phyloP scores from a whole-genome alignment of 2,888 invertebrate species.

The Phania funesta region DNA sequence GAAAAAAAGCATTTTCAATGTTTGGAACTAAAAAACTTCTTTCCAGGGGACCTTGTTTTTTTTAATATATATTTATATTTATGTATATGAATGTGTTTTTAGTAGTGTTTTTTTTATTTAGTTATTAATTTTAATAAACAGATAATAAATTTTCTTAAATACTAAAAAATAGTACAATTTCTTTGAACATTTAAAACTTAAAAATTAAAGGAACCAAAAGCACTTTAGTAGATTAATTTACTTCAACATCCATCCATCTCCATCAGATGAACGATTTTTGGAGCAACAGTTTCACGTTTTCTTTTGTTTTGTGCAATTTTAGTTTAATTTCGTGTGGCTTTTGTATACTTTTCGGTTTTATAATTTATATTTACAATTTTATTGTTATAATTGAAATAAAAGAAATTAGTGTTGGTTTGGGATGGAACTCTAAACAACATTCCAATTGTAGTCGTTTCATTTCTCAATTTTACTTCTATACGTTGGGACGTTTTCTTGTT shows the following conservation, averaged over 20 bases:
- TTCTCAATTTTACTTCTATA: conserved; percentile 15
- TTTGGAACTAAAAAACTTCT: conserved; percentile 32
- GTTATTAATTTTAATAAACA: conserved; percentile 5
- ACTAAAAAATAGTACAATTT: conserved; percentile 67
- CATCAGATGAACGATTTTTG: conserved; percentile 63
- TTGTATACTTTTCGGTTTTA: not conserved
- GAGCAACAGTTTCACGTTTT: conserved; percentile 76
- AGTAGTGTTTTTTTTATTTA: not conserved
- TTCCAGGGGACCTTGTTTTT: conserved; percentile 55
- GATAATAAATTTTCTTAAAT: conserved; percentile 55
- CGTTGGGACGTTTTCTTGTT: conserved; percentile 32
- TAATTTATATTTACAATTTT: conserved; percentile 51
- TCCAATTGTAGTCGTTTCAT: conserved; percentile 16
- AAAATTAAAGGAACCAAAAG: conserved; percentile 48
- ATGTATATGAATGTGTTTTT: not conserved
- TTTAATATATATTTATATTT: too few species aligned
- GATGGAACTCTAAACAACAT: conserved; percentile 54
- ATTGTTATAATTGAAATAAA: not conserved
- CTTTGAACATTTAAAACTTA: conserved; percentile 39
- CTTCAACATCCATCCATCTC: not conserved
- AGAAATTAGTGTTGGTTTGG: conserved; percentile 28
- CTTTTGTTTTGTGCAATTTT: conserved; percentile 45
- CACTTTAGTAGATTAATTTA: conserved; percentile 33
- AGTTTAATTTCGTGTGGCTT: conserved; percentile 23
- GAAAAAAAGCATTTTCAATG: not conserved